Base-by-base conservation (phyloP, 1,140 invertebrate species). In the Vanessa atalanta region DNA sequence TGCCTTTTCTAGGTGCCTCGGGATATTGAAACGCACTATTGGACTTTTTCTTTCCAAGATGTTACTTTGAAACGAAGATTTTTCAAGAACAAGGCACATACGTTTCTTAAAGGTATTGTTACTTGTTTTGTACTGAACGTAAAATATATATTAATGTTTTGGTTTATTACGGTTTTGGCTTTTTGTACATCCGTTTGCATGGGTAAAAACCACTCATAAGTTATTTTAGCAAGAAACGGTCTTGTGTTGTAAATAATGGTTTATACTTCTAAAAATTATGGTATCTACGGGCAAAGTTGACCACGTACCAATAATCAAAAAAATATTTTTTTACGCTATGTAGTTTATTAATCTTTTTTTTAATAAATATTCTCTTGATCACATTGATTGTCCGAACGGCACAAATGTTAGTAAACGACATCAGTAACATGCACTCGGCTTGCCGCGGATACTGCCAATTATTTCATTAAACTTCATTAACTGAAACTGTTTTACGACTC, bases 401-500 rank as follows among this genome's bases (percentile, higher is more conserved):
- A 15, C 23, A 61, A 20, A 23, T 15, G 26, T 61, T 14, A 37
- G 48, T 65, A 20, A 31, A 57, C 53, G 15, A 65, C 50, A 31
- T 72, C 37, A 57, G 31, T 23, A 23, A 65, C 37, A 43, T 43
- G 57, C 26, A 47, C 20, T 6, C 23, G 23, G 20, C 37, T 26
- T 3, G 47, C 71, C 60, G 70, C 81, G 80, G 80, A 83, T 79
- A 80, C 79, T 60, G 53, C 55, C 86, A 88, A 86, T 88, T 88
- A 85, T 83, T 85, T 82, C 65, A 86, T 87, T 83, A 87, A 71
- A 57, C 57, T 64, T 78, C 64, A 83, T 84, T 79, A 79, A 63
- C 73, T 65, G 64, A 50, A 65, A 65, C 65, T 15, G 60, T 67
- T 78, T 75, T 73, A 73, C 71, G 51, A 71, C 16, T 55, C 20